phyloP scores from a whole-genome alignment of 1,140 invertebrate species.

The Papilio dardanus region DNA sequence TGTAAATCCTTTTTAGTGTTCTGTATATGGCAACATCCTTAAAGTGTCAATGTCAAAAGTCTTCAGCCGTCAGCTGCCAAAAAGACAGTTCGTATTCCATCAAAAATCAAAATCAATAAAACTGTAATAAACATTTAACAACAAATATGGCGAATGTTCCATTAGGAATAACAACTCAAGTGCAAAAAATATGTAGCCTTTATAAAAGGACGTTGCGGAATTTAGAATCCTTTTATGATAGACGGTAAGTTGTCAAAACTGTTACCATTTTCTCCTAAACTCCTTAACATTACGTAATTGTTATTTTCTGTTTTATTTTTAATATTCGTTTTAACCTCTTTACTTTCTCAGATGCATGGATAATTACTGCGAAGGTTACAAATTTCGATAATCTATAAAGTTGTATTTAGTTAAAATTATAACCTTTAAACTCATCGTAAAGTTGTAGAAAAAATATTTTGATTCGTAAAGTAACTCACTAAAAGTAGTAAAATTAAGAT shows the following conservation, averaged over 20 bases:
- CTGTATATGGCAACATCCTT: background rate
- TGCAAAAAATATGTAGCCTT: slow-evolving; percentile 73
- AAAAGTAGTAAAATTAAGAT: background rate
- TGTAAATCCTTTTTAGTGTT: background rate
- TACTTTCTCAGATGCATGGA: slow-evolving; percentile 18
- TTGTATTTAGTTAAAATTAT: background rate
- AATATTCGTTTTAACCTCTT: background rate
- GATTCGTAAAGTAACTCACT: background rate
- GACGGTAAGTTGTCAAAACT: slow-evolving; percentile 56
- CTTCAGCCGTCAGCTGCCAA: slow-evolving; percentile 10
- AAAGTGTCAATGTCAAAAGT: background rate
- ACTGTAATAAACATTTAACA: slow-evolving; percentile 38
- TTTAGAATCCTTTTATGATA: slow-evolving; percentile 73
- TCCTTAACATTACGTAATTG: slow-evolving; percentile 60
- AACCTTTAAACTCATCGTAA: background rate
- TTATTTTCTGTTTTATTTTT: slow-evolving; percentile 27
- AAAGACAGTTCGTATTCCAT: slow-evolving; percentile 13
- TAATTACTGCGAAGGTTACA: background rate
- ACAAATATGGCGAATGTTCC: slow-evolving; percentile 58
- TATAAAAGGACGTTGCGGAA: slow-evolving; percentile 74
- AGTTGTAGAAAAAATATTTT: background rate
- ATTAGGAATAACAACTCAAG: slow-evolving; percentile 66
- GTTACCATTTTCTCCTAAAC: slow-evolving; percentile 14
- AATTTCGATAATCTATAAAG: background rate
- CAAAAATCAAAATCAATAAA: slow-evolving; percentile 3